Evolutionary conservation across 2,113 vertebrate species (phyloP).

Genomic region (Rhea americana): DNA sequence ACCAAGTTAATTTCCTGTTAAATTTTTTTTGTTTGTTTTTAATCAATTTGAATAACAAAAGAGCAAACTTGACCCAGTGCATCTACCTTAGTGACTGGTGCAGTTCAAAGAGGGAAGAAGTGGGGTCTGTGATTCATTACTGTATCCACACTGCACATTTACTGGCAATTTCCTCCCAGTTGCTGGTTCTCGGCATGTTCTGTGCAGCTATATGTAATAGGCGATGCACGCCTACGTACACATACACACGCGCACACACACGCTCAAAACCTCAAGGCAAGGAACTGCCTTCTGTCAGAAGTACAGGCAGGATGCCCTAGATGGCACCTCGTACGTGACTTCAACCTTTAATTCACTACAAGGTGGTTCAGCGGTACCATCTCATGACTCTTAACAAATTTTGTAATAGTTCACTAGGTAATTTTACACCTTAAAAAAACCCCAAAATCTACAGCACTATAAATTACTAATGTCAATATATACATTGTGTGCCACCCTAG

Average conservation of each 20-base stretch:
- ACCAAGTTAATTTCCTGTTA: not conserved
- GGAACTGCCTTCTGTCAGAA: not conserved
- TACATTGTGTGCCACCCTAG: not conserved
- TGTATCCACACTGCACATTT: fast-evolving
- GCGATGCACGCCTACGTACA: not conserved
- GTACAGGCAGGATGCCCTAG: not conserved
- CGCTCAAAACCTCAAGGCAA: fast-evolving
- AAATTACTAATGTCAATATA: not conserved
- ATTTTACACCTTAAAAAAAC: not conserved
- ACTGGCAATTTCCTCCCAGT: not conserved
- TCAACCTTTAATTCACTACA: not conserved
- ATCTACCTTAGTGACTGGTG: not conserved
- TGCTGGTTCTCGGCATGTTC: not conserved
- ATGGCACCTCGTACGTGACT: not conserved
- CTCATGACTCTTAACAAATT: fast-evolving
- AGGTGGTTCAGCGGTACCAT: too few species aligned
- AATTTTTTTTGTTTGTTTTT: not conserved
- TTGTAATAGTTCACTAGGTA: not conserved
- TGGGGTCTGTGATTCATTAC: not conserved
- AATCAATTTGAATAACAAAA: fast-evolving
- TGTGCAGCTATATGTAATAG: not conserved
- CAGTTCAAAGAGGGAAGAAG: not conserved
- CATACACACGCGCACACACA: fast-evolving
- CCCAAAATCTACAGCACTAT: too few species aligned
- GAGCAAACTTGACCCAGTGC: too few species aligned